Evolutionary conservation across 2,888 invertebrate genomes (phyloP), one percentile per base, ranked within the genome.

Genomic region (Deladenus siricidicola): DNA sequence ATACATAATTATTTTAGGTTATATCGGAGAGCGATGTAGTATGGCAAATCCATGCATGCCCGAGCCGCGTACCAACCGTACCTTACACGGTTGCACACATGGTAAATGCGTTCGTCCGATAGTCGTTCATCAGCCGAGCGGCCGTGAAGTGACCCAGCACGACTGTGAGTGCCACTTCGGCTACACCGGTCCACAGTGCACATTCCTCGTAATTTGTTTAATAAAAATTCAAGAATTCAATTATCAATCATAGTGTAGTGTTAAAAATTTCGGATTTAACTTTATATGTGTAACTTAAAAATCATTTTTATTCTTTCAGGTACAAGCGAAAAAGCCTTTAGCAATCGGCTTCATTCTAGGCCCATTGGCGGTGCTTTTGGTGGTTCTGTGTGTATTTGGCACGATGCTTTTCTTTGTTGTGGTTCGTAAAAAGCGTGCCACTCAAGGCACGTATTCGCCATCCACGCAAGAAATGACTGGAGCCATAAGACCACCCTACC

Each of bases 381-480:
- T 74, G 8, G 72, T 75, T 2, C 64, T 73, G 17, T 62, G 65
- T 45, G 63, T 77, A 6, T 64, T 75, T 19, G 74, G 74, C 45
- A 73, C 72, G 44, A 60, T 70, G 44, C 68, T 76, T 2, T 69
- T 76, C 14, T 61, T 74, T 53, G 69, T 76, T 58, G 75, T 75
- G n/a, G 63, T 68, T 30, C 44, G 66, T 23, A 72, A 69, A 24
- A 74, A 74, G 51, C 64, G 74, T 1, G 74, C 76, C 10, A 68
- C 70, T 57, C 76, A 76, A 52, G 76, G 76, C 21, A 65, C 65
- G 8, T 65, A 65, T 45, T 58, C 58, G 52, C 63, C 63, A 17
- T 63, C 63, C 6, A 64, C 43, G 26, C 63, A 63, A 43, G 63
- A 63, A 44, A 39, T 63, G 61, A 64, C 51, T 14, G 63, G 53